phyloP scores from a whole-genome alignment of 2,888 invertebrate genomes.

The Endotricha flammealis region DNA sequence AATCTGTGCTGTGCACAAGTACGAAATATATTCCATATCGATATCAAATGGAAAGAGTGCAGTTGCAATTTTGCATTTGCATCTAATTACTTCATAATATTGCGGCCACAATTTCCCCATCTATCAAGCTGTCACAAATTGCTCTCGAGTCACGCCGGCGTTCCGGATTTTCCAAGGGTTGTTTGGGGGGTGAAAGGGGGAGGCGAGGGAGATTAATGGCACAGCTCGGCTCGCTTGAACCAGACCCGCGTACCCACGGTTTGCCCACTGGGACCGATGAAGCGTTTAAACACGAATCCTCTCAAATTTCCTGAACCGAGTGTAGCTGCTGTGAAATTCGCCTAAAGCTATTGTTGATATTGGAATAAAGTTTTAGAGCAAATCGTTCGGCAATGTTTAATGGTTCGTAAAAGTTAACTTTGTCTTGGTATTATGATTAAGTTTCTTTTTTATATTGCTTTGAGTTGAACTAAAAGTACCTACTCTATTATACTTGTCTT shows the following conservation, averaged over 20 bases:
- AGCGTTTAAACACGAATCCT: constrained; percentile 55
- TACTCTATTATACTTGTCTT: no score
- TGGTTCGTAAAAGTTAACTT: background rate
- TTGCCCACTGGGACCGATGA: constrained; percentile 60
- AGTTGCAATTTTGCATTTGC: no score
- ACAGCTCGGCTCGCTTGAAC: constrained; percentile 24
- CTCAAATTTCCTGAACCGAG: constrained; percentile 50
- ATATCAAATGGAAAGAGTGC: no score
- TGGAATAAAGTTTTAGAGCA: constrained; percentile 4
- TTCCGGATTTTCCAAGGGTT: constrained; percentile 22
- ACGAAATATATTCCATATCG: no score
- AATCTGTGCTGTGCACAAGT: no score
- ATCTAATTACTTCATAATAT: constrained; percentile 7
- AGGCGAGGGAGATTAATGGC: constrained; percentile 56
- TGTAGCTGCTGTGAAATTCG: constrained; percentile 32
- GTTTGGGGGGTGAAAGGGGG: constrained; percentile 25
- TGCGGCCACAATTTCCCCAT: constrained; percentile 33
- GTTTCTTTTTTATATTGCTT: no score
- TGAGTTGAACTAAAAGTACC: no score
- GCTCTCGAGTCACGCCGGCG: constrained; percentile 23
- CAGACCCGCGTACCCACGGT: no score
- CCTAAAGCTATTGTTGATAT: constrained; percentile 34
- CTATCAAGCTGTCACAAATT: constrained; percentile 44
- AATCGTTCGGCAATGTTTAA: constrained; percentile 5
- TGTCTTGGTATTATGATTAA: no score